These are phyloP conservation scores for Acronicta leporina DNA, from an alignment of 2,888 invertebrate species.

Conservation along the genomic window DNA sequence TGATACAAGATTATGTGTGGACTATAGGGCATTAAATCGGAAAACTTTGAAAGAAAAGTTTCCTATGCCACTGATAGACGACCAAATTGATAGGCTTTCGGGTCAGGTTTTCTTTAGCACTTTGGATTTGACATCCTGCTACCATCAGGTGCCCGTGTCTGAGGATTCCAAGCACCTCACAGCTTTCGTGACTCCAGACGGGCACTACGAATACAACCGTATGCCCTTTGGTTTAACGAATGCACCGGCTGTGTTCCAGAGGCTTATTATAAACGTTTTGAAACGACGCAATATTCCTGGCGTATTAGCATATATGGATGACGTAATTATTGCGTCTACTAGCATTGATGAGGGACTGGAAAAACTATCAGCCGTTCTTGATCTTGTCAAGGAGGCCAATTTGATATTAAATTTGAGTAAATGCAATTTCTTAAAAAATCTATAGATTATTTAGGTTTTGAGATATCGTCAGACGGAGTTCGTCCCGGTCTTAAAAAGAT, in stretches of 20 bases:
- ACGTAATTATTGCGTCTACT: not conserved
- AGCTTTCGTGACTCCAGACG: too few species aligned
- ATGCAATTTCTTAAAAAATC: not conserved
- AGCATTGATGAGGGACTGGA: not conserved
- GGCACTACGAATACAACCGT: too few species aligned
- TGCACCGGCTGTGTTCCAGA: not conserved
- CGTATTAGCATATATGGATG: not conserved
- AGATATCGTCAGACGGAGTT: not conserved
- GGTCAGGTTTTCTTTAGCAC: not conserved
- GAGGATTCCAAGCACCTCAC: not conserved
- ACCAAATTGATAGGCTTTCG: not conserved
- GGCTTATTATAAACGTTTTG: not conserved
- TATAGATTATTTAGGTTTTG: not conserved
- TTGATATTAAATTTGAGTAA: not conserved
- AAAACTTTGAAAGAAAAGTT: not conserved
- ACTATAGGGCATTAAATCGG: not conserved
- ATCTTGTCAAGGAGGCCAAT: not conserved
- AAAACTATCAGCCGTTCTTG: not conserved
- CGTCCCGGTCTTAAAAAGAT: not conserved
- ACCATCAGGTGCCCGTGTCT: not conserved
- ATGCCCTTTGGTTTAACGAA: too few species aligned
- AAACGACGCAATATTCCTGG: not conserved
- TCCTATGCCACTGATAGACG: not conserved
- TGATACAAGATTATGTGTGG: not conserved
- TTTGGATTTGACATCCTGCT: not conserved